Conservation (phyloP, 1,140 invertebrate genomes). For the Andrena cerasifolii region DNA sequence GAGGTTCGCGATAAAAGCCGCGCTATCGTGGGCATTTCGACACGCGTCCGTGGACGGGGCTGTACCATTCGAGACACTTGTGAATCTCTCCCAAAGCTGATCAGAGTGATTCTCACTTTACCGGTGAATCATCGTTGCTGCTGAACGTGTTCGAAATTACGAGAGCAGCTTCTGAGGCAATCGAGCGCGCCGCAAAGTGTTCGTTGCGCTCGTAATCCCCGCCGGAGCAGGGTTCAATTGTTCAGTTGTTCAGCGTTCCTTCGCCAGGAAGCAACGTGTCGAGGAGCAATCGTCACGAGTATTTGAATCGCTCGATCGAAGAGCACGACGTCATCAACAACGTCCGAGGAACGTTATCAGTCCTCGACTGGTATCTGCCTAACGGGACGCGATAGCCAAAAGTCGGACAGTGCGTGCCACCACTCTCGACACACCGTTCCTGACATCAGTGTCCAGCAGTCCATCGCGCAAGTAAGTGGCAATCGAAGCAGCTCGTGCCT, state of each 20-base stretch:
- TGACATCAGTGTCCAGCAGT: background rate
- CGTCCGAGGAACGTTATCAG: background rate
- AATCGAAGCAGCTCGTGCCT: background rate
- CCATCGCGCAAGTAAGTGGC: background rate
- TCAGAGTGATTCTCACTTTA: no score
- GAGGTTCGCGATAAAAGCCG: background rate
- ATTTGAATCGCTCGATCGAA: no score
- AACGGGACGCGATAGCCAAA: background rate
- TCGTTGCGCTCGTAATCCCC: no score
- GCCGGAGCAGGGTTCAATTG: no score
- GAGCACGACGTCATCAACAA: background rate
- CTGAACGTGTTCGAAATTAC: no score
- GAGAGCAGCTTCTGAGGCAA: no score
- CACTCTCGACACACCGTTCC: background rate
- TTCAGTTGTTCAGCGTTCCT: no score
- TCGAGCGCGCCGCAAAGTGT: no score
- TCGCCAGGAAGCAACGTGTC: no score
- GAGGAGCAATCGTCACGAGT: no score
- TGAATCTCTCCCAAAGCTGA: background rate
- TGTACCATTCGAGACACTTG: background rate
- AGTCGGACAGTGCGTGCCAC: background rate
- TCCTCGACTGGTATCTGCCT: background rate
- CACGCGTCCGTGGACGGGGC: conserved; percentile 1
- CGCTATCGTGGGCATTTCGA: conserved; percentile 1
- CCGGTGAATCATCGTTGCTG: no score